Percentiles rank a stretch among this genome's conserved stretches.
These are phyloP conservation scores for Pachyuromys duprasi DNA, from an alignment of 2,797 vertebrate species.

Conservation along the genomic window DNA sequence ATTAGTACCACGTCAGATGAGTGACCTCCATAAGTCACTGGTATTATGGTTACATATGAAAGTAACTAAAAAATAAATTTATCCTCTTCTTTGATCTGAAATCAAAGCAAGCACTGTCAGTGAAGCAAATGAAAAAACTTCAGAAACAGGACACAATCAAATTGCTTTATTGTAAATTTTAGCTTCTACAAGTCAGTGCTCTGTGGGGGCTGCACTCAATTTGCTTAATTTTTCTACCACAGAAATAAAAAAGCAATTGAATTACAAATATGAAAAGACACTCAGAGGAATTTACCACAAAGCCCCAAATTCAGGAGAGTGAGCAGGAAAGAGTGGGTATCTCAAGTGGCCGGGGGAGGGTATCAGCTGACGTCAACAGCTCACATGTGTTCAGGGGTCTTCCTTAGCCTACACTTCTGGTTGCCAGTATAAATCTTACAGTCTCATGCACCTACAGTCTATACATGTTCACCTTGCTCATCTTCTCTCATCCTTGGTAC, in stretches of 20 bases:
- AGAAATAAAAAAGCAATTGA: constrained; percentile 48
- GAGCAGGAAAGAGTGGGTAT: neutral
- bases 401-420: neutral
- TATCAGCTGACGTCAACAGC: neutral
- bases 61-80: constrained; percentile 71
- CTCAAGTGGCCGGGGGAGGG: neutral
- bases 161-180: constrained; percentile 53
- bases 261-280: neutral
- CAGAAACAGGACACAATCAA: constrained; percentile 44
- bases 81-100: constrained; percentile 63
- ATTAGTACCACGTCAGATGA: constrained; percentile 35
- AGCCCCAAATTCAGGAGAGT: neutral
- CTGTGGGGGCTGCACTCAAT: constrained; percentile 21
- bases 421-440: neutral
- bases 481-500: neutral
- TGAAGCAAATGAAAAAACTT: constrained; percentile 71
- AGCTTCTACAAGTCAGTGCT: constrained; percentile 9
- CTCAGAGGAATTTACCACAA: constrained; percentile 22
- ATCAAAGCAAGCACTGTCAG: constrained; percentile 20
- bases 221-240: constrained; percentile 54
- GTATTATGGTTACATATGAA: constrained; percentile 36
- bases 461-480: neutral
- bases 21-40: constrained; percentile 68
- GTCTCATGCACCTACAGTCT: neutral
- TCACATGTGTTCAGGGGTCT: neutral